phyloP scores from a whole-genome alignment of 2,888 invertebrate species.

The Aleiodes alternator region DNA sequence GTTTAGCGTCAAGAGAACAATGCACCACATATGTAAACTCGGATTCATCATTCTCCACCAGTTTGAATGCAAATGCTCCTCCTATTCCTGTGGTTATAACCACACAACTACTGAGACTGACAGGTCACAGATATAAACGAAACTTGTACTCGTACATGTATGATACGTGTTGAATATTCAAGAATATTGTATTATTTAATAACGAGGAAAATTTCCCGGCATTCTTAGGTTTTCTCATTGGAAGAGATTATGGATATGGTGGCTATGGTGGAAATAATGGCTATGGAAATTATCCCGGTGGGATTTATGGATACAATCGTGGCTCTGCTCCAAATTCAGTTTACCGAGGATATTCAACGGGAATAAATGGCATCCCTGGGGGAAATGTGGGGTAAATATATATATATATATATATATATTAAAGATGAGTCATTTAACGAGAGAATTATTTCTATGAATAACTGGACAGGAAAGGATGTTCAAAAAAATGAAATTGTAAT shows the following conservation, averaged over 20 bases:
- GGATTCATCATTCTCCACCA: too few species aligned
- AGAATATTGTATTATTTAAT: neutral
- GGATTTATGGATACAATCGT: constrained; percentile 58
- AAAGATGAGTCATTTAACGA: neutral
- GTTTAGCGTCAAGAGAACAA: too few species aligned
- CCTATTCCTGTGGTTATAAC: too few species aligned
- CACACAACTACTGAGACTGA: too few species aligned
- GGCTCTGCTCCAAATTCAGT: constrained; percentile 56
- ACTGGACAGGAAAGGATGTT: too few species aligned
- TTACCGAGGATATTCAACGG: constrained; percentile 59
- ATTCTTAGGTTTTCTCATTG: constrained; percentile 61
- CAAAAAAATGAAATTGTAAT: neutral
- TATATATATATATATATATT: constrained; percentile 35
- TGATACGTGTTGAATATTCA: neutral
- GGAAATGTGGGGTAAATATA: constrained; percentile 62
- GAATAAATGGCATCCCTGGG: constrained; percentile 57
- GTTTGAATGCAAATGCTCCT: too few species aligned
- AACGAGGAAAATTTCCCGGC: constrained; percentile 30
- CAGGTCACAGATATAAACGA: too few species aligned
- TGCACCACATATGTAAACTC: too few species aligned
- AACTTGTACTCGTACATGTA: too few species aligned
- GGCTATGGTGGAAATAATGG: constrained; percentile 55
- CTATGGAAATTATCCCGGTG: constrained; percentile 57
- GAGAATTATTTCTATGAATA: neutral
- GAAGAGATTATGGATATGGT: constrained; percentile 62